Conservation (phyloP, 2,797 vertebrate genomes). For the Clarias pachynema region DNA sequence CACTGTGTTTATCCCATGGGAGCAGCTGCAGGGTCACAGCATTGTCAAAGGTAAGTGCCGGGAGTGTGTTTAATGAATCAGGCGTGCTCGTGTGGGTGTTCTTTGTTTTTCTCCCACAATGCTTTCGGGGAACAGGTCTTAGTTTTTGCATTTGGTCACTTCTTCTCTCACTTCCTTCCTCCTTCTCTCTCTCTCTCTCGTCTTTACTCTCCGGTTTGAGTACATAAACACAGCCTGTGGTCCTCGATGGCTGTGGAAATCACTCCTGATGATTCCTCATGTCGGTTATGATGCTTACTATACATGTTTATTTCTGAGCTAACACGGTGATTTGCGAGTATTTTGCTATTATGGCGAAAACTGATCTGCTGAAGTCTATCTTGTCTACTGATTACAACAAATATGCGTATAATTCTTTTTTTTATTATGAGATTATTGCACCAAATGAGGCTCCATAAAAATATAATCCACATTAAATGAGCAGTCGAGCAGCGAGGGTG, state of each 20-base stretch:
- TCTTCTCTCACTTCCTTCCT: neutral
- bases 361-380: conserved; percentile 22
- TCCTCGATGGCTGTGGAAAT: neutral
- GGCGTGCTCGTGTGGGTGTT: conserved; percentile 40
- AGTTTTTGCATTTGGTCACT: neutral
- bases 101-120: conserved; percentile 5
- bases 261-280: neutral
- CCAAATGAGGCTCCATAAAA: conserved; percentile 31
- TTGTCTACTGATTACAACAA: conserved; percentile 40
- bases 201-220: no score
- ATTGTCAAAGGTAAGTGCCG: conserved; percentile 90
- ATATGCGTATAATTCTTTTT: conserved; percentile 42
- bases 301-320: neutral
- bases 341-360: neutral
- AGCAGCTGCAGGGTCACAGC: conserved; percentile 85
- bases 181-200: neutral
- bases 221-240: conserved; percentile 7
- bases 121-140: conserved; percentile 49
- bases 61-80: conserved; percentile 60
- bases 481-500: conserved; percentile 58
- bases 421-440: conserved; percentile 31
- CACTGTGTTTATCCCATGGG: conserved; percentile 86
- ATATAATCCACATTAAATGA: conserved; percentile 56
- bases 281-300: conserved; percentile 1
- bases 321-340: neutral